These are phyloP conservation scores for Drosophila kepulauana DNA, from an alignment of 1,140 invertebrate species.

Conservation along the genomic window DNA sequence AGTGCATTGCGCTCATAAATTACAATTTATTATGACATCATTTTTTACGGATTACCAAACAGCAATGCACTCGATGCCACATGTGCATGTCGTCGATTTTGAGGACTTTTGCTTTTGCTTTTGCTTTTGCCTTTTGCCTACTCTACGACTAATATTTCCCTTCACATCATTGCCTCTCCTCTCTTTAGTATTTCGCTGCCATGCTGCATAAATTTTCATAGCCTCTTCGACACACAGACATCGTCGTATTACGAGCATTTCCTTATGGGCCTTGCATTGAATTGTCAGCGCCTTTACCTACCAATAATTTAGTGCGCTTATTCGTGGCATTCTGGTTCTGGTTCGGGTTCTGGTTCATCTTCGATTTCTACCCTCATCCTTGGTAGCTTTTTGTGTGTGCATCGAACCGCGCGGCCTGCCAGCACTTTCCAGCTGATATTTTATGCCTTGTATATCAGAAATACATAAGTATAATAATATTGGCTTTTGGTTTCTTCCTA, in stretches of 20 bases:
- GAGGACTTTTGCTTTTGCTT: conserved; percentile 52
- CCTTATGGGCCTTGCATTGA: conserved; percentile 68
- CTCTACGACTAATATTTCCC: not conserved
- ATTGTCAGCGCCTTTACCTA: conserved; percentile 75
- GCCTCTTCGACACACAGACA: conserved; percentile 8
- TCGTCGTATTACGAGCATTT: conserved; percentile 42
- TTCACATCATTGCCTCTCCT: not conserved
- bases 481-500: conserved; percentile 31
- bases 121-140: conserved; percentile 40
- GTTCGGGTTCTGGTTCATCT: conserved; percentile 31
- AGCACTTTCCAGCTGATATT: conserved; percentile 64
- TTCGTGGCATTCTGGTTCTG: conserved; percentile 15
- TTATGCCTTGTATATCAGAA: conserved; percentile 46
- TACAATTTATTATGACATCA: conserved; percentile 80
- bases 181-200: conserved; percentile 22
- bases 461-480: conserved; percentile 37
- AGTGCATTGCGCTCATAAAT: conserved; percentile 67
- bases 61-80: conserved; percentile 47
- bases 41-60: conserved; percentile 72
- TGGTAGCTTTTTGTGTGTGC: conserved; percentile 17
- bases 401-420: conserved; percentile 47
- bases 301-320: conserved; percentile 72
- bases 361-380: conserved; percentile 39
- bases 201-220: conserved; percentile 73
- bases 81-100: conserved; percentile 54